phyloP scores from a whole-genome alignment of 2,888 invertebrate species.

The Folsomia manolachei region DNA sequence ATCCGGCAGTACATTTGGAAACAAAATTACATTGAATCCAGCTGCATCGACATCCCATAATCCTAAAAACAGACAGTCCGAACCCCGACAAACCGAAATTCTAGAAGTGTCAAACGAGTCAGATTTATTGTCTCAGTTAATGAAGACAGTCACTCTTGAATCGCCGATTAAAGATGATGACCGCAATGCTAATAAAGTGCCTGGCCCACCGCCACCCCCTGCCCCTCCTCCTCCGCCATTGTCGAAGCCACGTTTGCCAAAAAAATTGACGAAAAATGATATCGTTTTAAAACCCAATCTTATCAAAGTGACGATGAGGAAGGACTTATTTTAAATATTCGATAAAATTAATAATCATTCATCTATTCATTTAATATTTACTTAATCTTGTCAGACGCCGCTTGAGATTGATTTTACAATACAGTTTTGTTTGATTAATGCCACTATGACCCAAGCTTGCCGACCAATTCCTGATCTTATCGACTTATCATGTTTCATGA shows the following conservation, averaged over 20 bases:
- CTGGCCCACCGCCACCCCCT: conserved; percentile 5
- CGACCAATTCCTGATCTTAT: no score
- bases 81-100: not conserved
- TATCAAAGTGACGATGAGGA: conserved; percentile 26
- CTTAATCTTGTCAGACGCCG: no score
- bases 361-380: no score
- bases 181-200: not conserved
- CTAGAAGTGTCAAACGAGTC: no score
- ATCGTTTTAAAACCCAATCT: not conserved
- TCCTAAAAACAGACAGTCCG: not conserved
- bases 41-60: not conserved
- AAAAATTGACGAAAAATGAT: conserved; percentile 1
- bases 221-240: conserved; percentile 33
- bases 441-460: no score
- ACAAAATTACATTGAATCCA: not conserved
- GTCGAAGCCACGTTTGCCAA: conserved; percentile 2
- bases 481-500: no score
- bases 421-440: no score
- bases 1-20: not conserved
- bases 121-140: no score
- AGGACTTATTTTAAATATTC: not conserved
- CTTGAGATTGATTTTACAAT: no score
- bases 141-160: no score
- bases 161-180: not conserved
- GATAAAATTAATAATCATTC: no score